Conservation (phyloP, 2,888 invertebrate genomes). For the Prosapia bicincta region DNA sequence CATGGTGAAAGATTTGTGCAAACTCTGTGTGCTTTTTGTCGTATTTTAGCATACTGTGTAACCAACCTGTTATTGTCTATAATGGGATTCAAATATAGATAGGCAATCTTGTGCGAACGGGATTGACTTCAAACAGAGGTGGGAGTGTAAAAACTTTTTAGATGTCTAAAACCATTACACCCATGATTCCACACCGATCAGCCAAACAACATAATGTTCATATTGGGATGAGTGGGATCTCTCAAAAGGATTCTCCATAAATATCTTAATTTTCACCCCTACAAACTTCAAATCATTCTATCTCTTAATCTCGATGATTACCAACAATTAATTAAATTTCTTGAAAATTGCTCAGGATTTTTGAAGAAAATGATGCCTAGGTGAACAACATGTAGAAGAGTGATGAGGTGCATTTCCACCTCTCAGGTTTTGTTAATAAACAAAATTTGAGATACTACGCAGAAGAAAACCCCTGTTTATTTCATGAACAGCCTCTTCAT, state of each 20-base stretch:
- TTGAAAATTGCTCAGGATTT: not conserved
- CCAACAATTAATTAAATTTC: not conserved
- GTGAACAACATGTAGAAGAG: conserved; percentile 3
- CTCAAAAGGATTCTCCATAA: not conserved
- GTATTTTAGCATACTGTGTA: no score
- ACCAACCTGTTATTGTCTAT: no score
- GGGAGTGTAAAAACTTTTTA: no score
- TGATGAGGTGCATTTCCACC: not conserved
- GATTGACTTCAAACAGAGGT: no score
- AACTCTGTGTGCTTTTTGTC: no score
- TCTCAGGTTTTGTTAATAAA: not conserved
- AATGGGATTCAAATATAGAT: no score
- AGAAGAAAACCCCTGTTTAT: not conserved
- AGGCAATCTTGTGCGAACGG: no score
- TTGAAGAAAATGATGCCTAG: conserved; percentile 1
- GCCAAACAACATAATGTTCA: not conserved
- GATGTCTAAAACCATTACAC: no score
- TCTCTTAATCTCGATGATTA: not conserved
- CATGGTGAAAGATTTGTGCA: no score
- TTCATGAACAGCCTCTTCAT: not conserved
- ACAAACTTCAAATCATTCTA: not conserved
- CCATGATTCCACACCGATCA: not conserved
- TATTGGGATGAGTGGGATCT: not conserved
- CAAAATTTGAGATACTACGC: not conserved
- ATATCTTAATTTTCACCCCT: not conserved